phyloP scores from a whole-genome alignment of 2,113 vertebrate species.

The Chunga burmeisteri region DNA sequence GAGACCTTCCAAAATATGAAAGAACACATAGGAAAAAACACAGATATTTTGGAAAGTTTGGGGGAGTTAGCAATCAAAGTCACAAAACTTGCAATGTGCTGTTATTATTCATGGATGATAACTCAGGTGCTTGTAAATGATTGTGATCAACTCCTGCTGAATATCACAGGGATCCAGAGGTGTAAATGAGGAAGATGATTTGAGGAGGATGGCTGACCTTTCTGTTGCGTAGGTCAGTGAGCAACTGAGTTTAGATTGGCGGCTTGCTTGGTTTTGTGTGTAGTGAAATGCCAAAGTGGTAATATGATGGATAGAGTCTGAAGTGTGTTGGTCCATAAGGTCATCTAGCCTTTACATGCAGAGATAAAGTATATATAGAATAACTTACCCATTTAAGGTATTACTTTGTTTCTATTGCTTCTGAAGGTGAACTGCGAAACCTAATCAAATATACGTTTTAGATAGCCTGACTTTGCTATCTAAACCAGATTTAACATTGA shows the following conservation, averaged over 20 bases:
- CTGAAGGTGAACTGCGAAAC: neutral
- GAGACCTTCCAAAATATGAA: neutral
- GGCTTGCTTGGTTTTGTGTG: neutral
- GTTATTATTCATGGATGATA: neutral
- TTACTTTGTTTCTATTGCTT: neutral
- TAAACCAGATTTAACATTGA: neutral
- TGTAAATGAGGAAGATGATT: neutral
- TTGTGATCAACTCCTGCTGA: neutral
- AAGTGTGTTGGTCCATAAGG: neutral
- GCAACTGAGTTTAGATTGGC: neutral
- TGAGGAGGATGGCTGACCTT: neutral
- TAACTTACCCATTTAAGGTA: neutral
- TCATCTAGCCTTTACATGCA: neutral
- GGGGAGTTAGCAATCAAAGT: neutral
- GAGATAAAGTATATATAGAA: neutral
- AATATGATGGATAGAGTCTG: neutral
- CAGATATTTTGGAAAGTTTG: neutral
- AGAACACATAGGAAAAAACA: neutral
- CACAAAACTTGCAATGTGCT: neutral
- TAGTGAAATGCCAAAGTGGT: neutral
- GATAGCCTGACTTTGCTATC: neutral
- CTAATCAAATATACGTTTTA: neutral
- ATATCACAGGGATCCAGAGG: neutral
- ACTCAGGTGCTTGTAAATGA: neutral
- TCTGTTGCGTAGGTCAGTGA: conserved; percentile 20